Evolutionary conservation across 1,140 invertebrate genomes (phyloP), one percentile per base, ranked within the genome.

Genomic region (Charaxes varanes): DNA sequence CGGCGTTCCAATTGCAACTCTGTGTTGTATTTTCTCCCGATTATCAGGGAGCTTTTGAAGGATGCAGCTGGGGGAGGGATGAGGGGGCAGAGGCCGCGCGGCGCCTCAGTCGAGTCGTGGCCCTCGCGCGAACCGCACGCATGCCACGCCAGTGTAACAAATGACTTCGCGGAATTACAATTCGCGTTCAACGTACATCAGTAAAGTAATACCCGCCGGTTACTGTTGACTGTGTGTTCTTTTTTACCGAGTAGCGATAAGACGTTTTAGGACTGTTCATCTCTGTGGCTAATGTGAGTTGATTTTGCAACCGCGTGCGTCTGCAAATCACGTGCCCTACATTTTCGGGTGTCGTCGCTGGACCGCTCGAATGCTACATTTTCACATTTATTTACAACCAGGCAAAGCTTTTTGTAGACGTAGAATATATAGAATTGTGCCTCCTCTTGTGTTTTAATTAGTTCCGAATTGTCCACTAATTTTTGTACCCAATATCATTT

Each of bases 11-110:
- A 70, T 74, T 80, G 76, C 76, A 77, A 55, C 68, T 73, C 58
- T 63, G 64, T 70, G 68, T 78, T 63, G 71, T 71, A 80, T 74
- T 72, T 74, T 73, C 76, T 77, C 72, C 60, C 70, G 68, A 80
- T 80, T 74, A 80, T 73, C 68, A 74, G 65, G 64, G 71, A 74
- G 62, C 62, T 50, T 71, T 78, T 70, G 74, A 76, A 77, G 72
- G 68, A 74, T 80, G 72, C 76, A 80, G 63, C 70, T 47, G 52
- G 60, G 37, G 53, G 32, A 40, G 49, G 30, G 37, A 23, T 30
- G 37, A 38, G 47, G 60, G 55, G 45, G 27, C 2, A 26, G 44
- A 41, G 46, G 48, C 35, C 28, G 19, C 52, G 53, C 61, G 65
- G 61, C 63, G 73, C 69, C 67, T 62, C 72, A 81, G 77, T 81